A percentile compares a stretch with the other conserved stretches of the same genome.
phyloP scores from a whole-genome alignment of 2,797 vertebrate genomes.

The Onychomys arenicola region DNA sequence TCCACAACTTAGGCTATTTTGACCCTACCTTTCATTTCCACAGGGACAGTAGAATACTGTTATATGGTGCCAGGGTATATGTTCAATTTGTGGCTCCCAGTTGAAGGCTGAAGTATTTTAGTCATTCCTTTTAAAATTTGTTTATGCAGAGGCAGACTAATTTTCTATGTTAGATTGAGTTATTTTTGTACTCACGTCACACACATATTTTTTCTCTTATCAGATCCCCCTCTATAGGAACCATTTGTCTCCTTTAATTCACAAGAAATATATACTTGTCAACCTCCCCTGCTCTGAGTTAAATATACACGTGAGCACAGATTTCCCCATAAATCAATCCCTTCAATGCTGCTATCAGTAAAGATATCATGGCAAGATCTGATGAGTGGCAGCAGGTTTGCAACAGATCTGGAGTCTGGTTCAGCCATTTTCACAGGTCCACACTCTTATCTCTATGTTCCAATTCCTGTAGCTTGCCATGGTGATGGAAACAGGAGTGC shows the following conservation, averaged over 20 bases:
- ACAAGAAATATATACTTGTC: conserved; percentile 31
- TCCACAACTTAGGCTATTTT: conserved; percentile 2
- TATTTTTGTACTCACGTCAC: background rate
- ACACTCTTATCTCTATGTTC: conserved; percentile 79
- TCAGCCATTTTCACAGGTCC: conserved; percentile 82
- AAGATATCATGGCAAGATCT: conserved; percentile 67
- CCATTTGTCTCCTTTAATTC: conserved; percentile 28
- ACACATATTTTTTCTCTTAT: conserved; percentile 29
- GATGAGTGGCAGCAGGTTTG: conserved; percentile 76
- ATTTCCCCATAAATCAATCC: conserved; percentile 75
- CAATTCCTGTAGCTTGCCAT: conserved; percentile 80
- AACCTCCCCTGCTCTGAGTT: conserved; percentile 16
- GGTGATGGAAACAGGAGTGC: conserved; percentile 83
- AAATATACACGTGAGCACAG: background rate
- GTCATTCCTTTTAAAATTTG: conserved; percentile 13
- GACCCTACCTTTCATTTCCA: conserved; percentile 21
- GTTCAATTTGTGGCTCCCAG: conserved; percentile 20
- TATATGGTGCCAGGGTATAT: background rate
- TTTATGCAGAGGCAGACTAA: conserved; percentile 24
- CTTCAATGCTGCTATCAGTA: conserved; percentile 77
- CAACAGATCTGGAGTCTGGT: conserved; percentile 63
- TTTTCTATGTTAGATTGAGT: conserved; percentile 25
- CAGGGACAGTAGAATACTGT: background rate
- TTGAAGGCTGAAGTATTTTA: conserved; percentile 4
- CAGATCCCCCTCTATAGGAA: conserved; percentile 41